These are phyloP conservation scores for Brachionichthys hirsutus DNA, from an alignment of 2,113 vertebrate species.

Conservation along the genomic window DNA sequence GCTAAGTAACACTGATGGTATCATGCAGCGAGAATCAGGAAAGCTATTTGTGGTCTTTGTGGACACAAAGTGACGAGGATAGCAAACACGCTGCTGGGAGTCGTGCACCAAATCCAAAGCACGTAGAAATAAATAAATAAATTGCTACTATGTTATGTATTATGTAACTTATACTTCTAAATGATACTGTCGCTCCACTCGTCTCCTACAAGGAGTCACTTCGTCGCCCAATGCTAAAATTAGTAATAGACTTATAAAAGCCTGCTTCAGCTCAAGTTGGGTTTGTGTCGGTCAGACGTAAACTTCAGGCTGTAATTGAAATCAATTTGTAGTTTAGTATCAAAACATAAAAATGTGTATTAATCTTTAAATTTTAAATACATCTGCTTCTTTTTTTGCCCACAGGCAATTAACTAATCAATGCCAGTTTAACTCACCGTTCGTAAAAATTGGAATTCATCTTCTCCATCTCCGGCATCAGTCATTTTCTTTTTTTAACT, in stretches of 20 bases:
- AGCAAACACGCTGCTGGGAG: neutral
- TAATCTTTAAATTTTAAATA: no score
- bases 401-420: neutral
- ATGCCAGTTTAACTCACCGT: slow-evolving; percentile 62
- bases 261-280: no score
- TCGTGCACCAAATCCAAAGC: neutral
- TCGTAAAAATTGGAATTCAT: slow-evolving; percentile 77
- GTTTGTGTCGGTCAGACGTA: no score
- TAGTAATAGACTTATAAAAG: no score
- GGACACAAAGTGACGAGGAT: neutral
- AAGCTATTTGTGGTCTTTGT: slow-evolving; percentile 25
- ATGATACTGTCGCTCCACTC: no score
- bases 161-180: neutral
- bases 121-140: neutral
- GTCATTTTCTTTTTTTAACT: slow-evolving; percentile 52
- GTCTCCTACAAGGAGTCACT: no score
- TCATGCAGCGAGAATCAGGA: slow-evolving; percentile 32
- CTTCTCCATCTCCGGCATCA: slow-evolving; percentile 60
- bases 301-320: no score
- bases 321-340: no score
- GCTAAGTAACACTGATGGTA: slow-evolving; percentile 36
- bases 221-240: no score
- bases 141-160: neutral
- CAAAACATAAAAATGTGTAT: no score
- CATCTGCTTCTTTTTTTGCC: no score